Conservation (phyloP, 2,797 vertebrate species). For the Malurus leucopterus region DNA sequence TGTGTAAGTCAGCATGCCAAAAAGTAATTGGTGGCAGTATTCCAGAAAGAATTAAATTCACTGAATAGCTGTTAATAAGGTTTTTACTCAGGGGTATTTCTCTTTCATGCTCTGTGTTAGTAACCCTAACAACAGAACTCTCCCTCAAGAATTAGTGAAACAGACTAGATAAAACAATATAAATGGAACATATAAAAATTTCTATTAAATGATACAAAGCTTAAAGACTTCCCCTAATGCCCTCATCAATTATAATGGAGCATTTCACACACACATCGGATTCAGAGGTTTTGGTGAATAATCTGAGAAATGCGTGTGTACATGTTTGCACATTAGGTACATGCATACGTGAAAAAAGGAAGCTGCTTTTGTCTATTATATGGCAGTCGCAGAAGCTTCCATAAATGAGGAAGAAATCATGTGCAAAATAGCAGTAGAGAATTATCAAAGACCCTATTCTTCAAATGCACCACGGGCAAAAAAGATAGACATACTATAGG, state of each 20-base stretch:
- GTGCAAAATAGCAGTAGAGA: not conserved
- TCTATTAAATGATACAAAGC: conserved; percentile 64
- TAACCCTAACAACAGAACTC: conserved; percentile 42
- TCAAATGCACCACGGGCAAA: not conserved
- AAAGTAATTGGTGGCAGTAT: conserved; percentile 55
- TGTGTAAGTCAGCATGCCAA: conserved; percentile 38
- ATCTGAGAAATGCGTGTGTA: not conserved
- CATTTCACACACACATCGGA: not conserved
- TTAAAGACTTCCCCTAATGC: conserved; percentile 40
- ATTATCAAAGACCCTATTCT: not conserved
- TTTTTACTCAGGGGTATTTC: conserved; percentile 53
- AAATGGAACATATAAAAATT: conserved; percentile 57
- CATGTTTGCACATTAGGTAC: not conserved
- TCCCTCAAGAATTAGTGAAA: conserved; percentile 62
- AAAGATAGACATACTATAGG: not conserved
- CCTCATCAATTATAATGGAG: conserved; percentile 6
- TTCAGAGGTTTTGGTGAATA: not conserved
- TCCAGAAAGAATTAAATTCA: conserved; percentile 70
- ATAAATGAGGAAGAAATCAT: not conserved
- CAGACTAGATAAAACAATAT: conserved; percentile 65
- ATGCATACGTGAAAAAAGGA: not conserved
- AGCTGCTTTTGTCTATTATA: not conserved
- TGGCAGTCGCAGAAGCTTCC: not conserved
- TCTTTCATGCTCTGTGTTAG: conserved; percentile 42
- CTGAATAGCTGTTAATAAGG: conserved; percentile 65